Base-by-base conservation (phyloP, 2,888 invertebrate species). In the Poecilobothrus nobilitatus region DNA sequence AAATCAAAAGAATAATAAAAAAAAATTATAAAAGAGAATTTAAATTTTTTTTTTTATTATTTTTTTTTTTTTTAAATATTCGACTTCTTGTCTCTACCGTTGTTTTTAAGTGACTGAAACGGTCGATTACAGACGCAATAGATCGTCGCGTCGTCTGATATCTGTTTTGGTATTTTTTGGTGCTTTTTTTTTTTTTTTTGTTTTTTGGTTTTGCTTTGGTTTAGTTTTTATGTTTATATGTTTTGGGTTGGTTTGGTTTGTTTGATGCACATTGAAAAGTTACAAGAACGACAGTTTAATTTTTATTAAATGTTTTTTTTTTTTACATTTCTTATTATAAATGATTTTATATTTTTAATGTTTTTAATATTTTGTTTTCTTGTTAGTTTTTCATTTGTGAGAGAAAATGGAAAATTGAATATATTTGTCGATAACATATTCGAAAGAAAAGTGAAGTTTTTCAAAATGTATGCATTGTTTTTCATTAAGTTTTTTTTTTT, bases 11-110 rank as follows among this genome's bases (percentile, higher is more conserved):
- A 41, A 41, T 41, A 41, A 41, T 41, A 41, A 41, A 41, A 41
- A 41, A 41, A 41, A 41, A 12, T 12, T 12, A 41, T 41, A 15
- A 41, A 8, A 41, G 15, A 41, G 9, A 41, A 41, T 27, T 27
- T 27, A 27, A 27, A 27, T 27, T 27, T 27, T 27, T 27, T 27
- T 27, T 27, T 27, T 27, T 27, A 27, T 27, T 27, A 27, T 27
- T 27, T 27, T 27, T 27, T 27, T 27, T n/a, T 27, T 27, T 27
- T 27, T 27, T 15, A 53, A 15, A n/a, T 53, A 18, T 41, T 53
- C 18, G 18, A 53, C 63, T 63, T 63, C 27, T 63, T 63, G 22
- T 63, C 63, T 63, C 63, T 63, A 63, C 63, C 27, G 63, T 33
- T 63, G 63, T 15, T 63, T 63, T 63, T 63, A 15, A 63, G n/a